phyloP scores from a whole-genome alignment of 37 sponge, comb jelly and placozoan species.

The Corticium candelabrum region DNA sequence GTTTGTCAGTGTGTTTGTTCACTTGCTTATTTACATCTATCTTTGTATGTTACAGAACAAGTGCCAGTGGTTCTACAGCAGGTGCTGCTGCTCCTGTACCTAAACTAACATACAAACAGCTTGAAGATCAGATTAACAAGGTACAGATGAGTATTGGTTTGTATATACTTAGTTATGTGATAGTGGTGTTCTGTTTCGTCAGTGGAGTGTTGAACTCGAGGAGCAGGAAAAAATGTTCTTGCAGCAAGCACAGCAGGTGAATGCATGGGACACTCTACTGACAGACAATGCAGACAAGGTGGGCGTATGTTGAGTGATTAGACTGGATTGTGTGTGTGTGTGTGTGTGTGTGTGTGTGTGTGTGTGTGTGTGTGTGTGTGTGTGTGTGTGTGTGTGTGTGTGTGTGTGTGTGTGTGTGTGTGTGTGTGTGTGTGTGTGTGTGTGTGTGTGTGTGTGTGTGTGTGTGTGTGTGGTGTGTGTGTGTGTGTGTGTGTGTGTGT shows the following conservation, averaged over 20 bases:
- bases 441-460: conserved; percentile 5
- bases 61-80: too few relatives aligned
- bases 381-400: conserved; percentile 5
- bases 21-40: too few relatives aligned
- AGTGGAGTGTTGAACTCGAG: conserved; percentile 90
- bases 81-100: not conserved
- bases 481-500: too few relatives aligned
- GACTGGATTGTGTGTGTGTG: conserved; percentile 5
- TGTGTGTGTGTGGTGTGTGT: too few relatives aligned
- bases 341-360: conserved; percentile 5
- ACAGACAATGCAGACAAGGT: conserved; percentile 80
- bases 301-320: too few relatives aligned
- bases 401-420: conserved; percentile 5
- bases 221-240: conserved; percentile 87
- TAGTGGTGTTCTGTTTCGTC: not conserved
- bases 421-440: not conserved
- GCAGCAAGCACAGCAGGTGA: conserved; percentile 73
- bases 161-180: not conserved
- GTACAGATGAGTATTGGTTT: conserved; percentile 22
- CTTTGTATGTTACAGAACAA: too few relatives aligned
- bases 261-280: conserved; percentile 74
- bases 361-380: conserved; percentile 5
- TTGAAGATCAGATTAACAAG: conserved; percentile 78
- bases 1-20: too few relatives aligned
- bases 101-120: conserved; percentile 74